These are phyloP conservation scores for Montipora efflorescens DNA, from an alignment of 64 coral and sea anemone species.

Conservation along the genomic window DNA sequence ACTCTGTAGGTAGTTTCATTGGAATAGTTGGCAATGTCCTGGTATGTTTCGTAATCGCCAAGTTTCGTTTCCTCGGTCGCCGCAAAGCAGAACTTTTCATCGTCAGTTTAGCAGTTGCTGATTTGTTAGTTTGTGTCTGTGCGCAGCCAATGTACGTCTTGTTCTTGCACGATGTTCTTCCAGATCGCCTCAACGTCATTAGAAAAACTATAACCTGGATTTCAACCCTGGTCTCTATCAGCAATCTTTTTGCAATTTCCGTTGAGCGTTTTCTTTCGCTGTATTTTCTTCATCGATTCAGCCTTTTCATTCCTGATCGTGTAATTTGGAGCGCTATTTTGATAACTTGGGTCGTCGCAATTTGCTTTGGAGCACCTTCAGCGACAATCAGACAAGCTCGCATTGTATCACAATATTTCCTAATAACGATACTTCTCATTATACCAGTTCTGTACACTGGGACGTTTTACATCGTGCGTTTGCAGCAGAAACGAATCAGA, in stretches of 20 bases:
- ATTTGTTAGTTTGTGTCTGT: constrained; percentile 66
- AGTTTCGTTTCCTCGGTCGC: constrained; percentile 79
- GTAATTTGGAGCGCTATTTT: constrained; percentile 44
- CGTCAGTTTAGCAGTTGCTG: constrained; percentile 74
- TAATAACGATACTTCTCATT: constrained; percentile 56
- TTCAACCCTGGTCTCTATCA: constrained; percentile 72
- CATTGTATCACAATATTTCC: constrained; percentile 74
- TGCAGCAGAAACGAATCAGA: constrained; percentile 43
- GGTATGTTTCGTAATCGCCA: constrained; percentile 81
- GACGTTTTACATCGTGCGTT: constrained; percentile 58
- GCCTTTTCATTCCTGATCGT: constrained; percentile 33
- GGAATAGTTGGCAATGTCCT: constrained; percentile 79
- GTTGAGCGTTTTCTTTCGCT: constrained; percentile 87
- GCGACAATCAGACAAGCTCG: constrained; percentile 63
- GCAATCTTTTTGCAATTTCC: constrained; percentile 79
- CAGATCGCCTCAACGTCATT: constrained; percentile 6
- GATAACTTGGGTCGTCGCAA: constrained; percentile 66
- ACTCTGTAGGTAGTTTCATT: constrained; percentile 39
- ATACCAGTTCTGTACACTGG: constrained; percentile 67
- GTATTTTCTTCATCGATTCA: constrained; percentile 66
- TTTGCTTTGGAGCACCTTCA: constrained; percentile 67
- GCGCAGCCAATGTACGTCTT: constrained; percentile 87
- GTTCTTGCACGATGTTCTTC: constrained; percentile 40
- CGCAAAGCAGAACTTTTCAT: constrained; percentile 80
- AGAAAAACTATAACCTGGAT: constrained; percentile 78